These are phyloP conservation scores for Drosophila repleta DNA, from an alignment of 1,140 invertebrate species.

Conservation along the genomic window DNA sequence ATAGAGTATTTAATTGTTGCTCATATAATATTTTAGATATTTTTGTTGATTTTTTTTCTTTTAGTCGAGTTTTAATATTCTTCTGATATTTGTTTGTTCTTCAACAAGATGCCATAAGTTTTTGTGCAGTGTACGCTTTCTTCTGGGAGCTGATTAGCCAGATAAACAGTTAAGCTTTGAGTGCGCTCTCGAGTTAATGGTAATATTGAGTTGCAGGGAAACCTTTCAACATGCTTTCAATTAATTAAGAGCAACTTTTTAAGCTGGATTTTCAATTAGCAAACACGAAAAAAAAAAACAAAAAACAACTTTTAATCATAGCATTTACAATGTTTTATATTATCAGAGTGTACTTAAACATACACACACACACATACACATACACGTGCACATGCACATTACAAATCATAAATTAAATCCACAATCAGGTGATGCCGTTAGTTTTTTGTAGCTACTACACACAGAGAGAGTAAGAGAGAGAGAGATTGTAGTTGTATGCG, in stretches of 20 bases:
- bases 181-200: not conserved
- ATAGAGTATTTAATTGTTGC: too few relatives aligned
- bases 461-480: not conserved
- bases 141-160: not conserved
- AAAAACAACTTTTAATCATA: not conserved
- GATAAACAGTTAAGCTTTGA: not conserved
- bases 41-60: not conserved
- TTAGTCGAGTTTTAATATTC: not conserved
- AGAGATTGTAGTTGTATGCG: not conserved
- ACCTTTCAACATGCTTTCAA: not conserved
- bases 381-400: not conserved
- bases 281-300: not conserved
- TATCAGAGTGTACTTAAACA: not conserved
- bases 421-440: constrained; percentile 12
- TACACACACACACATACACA: not conserved
- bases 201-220: not conserved
- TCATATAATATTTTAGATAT: not conserved
- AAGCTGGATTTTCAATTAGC: not conserved
- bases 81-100: not conserved
- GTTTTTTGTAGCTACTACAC: not conserved
- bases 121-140: not conserved
- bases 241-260: not conserved
- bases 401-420: constrained; percentile 10
- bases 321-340: not conserved
- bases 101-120: not conserved